A percentile compares a stretch with the other conserved stretches of the same genome.
phyloP scores from a whole-genome alignment of 1,140 invertebrate species.

The Sitodiplosis mosellana region DNA sequence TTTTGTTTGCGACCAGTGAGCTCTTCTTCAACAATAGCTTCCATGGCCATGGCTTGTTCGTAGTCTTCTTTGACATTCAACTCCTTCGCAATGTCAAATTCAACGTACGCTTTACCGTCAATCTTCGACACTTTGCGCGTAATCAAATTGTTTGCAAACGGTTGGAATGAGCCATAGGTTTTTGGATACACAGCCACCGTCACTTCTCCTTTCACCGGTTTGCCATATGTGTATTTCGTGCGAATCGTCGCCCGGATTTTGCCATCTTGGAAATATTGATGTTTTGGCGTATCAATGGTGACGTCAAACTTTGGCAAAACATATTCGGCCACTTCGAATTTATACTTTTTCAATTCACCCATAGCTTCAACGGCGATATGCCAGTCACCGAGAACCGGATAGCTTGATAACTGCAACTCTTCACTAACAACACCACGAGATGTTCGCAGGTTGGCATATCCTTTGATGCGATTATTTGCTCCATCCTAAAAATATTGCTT shows the following conservation, averaged over 20 bases:
- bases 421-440: constrained; percentile 59
- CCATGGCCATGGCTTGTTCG: constrained; percentile 48
- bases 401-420: constrained; percentile 60
- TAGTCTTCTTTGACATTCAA: constrained; percentile 51
- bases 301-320: constrained; percentile 85
- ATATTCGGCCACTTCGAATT: constrained; percentile 52
- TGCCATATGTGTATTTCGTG: constrained; percentile 50
- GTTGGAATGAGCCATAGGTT: constrained; percentile 22
- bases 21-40: constrained; percentile 57
- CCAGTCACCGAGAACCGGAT: constrained; percentile 80
- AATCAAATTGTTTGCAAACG: constrained; percentile 18
- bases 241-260: constrained; percentile 57
- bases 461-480: constrained; percentile 58
- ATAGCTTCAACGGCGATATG: constrained; percentile 35
- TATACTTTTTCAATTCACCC: constrained; percentile 12
- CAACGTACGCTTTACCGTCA: constrained; percentile 52
- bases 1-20: constrained; percentile 54
- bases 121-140: constrained; percentile 63
- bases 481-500: constrained; percentile 47
- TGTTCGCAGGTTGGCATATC: constrained; percentile 53
- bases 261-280: constrained; percentile 66
- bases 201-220: constrained; percentile 58
- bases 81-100: constrained; percentile 56
- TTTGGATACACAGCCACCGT: constrained; percentile 48
- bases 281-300: constrained; percentile 57